A percentile compares a stretch with the other conserved stretches of the same genome.
Conservation (phyloP, 2,888 invertebrate species). For the Lymantria dispar region DNA sequence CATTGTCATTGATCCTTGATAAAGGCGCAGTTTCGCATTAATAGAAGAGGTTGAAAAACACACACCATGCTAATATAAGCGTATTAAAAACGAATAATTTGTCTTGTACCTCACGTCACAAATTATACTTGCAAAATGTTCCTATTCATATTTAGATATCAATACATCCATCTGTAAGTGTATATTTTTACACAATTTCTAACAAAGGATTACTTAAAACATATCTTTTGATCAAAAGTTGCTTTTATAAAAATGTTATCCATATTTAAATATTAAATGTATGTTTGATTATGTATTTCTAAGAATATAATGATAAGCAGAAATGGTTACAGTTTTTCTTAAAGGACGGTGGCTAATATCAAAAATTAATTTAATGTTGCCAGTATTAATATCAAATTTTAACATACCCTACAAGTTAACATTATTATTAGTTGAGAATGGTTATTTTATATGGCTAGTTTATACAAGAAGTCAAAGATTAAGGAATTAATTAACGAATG, state of each 20-base stretch:
- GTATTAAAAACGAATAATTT: no score
- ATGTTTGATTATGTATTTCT: slow-evolving; percentile 28
- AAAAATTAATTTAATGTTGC: slow-evolving; percentile 18
- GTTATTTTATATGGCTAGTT: slow-evolving; percentile 26
- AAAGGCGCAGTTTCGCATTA: no score
- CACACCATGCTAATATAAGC: no score
- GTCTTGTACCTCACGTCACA: no score
- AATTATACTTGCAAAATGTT: no score
- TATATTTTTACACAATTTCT: slow-evolving; percentile 26
- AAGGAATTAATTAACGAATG: background rate
- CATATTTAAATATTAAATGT: slow-evolving; percentile 12
- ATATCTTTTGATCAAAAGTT: slow-evolving; percentile 15
- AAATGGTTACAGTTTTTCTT: slow-evolving; percentile 18
- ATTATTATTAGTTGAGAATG: background rate
- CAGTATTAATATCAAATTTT: slow-evolving; percentile 4
- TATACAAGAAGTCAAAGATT: slow-evolving; percentile 25
- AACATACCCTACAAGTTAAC: background rate
- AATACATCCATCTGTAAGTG: slow-evolving; percentile 3
- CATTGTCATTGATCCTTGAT: no score
- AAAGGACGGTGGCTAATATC: slow-evolving; percentile 25
- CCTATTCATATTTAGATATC: no score
- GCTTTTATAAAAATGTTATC: slow-evolving; percentile 20
- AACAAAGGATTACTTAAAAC: slow-evolving; percentile 11
- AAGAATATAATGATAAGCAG: slow-evolving; percentile 16
- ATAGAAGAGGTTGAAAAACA: no score